These are phyloP conservation scores for Etia nguti DNA, from an alignment of 2,113 vertebrate genomes.

Conservation along the genomic window DNA sequence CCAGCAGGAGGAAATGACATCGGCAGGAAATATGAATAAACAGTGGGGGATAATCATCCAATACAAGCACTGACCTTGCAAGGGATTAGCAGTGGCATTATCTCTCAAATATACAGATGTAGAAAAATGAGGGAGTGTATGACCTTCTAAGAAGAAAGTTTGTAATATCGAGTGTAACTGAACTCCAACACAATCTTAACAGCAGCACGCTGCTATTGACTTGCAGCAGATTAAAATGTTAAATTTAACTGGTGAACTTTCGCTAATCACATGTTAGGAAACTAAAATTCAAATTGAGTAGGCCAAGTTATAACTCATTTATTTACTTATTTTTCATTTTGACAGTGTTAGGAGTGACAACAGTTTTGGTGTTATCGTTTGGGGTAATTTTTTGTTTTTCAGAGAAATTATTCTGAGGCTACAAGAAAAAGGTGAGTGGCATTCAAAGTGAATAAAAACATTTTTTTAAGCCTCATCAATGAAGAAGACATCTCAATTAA, in stretches of 20 bases:
- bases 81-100: constrained; percentile 63
- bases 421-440: background rate
- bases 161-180: background rate
- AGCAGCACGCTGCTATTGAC: background rate
- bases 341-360: background rate
- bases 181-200: background rate
- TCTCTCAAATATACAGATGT: constrained; percentile 64
- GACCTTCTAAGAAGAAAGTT: constrained; percentile 62
- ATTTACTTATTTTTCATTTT: background rate
- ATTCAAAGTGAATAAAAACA: background rate
- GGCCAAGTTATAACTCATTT: background rate
- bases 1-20: constrained; percentile 70
- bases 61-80: constrained; percentile 68
- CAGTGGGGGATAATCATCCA: constrained; percentile 66
- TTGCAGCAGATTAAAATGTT: background rate
- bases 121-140: constrained; percentile 34
- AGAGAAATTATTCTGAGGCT: background rate
- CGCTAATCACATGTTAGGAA: background rate
- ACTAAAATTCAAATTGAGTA: background rate
- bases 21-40: constrained; percentile 72
- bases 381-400: background rate
- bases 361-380: background rate
- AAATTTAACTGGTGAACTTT: background rate
- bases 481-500: background rate
- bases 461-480: background rate